These are phyloP conservation scores for Andrena bucephala DNA, from an alignment of 2,888 invertebrate genomes.

Conservation along the genomic window DNA sequence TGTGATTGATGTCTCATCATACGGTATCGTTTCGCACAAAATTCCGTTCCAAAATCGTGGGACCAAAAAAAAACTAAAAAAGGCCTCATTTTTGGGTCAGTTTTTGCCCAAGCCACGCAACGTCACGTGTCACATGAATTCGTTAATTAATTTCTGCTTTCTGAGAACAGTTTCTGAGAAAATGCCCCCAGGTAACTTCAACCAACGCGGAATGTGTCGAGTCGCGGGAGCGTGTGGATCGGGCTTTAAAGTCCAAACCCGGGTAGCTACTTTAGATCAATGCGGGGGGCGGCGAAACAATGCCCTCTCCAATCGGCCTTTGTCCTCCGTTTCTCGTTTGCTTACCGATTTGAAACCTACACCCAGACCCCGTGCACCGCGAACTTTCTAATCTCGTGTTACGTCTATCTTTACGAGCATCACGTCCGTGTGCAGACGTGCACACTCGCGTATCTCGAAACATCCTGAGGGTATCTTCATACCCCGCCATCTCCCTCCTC, in stretches of 20 bases:
- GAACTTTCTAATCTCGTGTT: constrained; percentile 13
- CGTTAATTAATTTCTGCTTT: too few species aligned
- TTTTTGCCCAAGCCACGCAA: too few species aligned
- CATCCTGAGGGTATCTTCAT: background rate
- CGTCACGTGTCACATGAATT: too few species aligned
- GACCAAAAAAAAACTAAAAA: too few species aligned
- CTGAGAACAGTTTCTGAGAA: too few species aligned
- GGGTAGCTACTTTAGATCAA: constrained; percentile 64
- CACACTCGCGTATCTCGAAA: constrained; percentile 7
- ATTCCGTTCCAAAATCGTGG: too few species aligned
- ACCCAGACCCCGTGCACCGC: constrained; percentile 24
- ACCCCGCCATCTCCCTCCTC: background rate
- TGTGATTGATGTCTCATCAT: too few species aligned
- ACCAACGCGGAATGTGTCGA: background rate
- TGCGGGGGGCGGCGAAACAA: constrained; percentile 68
- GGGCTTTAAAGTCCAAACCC: constrained; percentile 28
- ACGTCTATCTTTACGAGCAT: constrained; percentile 23
- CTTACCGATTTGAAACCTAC: constrained; percentile 46
- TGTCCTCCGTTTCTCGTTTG: constrained; percentile 55
- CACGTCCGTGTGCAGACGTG: background rate
- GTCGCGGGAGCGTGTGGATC: constrained; percentile 19
- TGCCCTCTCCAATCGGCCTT: constrained; percentile 65
- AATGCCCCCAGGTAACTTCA: background rate
- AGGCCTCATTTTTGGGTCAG: too few species aligned
- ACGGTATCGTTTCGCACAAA: too few species aligned